Conservation (phyloP, 2,113 vertebrate species). For the Rhinolophus ferrumequinum region DNA sequence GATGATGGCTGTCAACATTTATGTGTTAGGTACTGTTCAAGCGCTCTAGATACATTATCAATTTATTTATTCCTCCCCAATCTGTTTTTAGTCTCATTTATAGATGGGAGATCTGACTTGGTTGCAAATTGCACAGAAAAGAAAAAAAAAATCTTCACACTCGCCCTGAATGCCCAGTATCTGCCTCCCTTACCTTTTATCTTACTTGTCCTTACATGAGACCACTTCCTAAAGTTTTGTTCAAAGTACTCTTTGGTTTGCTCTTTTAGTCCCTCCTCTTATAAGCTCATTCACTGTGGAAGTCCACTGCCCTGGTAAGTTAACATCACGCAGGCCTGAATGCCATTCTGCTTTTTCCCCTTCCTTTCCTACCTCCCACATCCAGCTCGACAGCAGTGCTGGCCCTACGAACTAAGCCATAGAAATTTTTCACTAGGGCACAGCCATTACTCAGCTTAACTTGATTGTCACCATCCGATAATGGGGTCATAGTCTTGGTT, state of each 20-base stretch:
- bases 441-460: not conserved
- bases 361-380: not conserved
- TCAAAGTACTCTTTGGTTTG: not conserved
- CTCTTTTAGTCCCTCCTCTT: not conserved
- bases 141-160: not conserved
- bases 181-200: not conserved
- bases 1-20: not conserved
- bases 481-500: not conserved
- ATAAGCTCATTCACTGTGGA: too few species aligned
- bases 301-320: not conserved
- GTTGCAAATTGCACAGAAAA: conserved; percentile 6
- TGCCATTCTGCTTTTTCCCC: not conserved
- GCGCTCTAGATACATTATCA: not conserved
- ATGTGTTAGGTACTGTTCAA: not conserved
- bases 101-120: not conserved
- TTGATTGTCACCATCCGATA: not conserved
- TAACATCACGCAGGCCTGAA: not conserved
- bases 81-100: not conserved
- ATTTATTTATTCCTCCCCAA: not conserved
- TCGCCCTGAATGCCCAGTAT: not conserved
- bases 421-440: not conserved
- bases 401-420: not conserved
- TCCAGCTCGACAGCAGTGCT: not conserved
- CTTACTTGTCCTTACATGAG: not conserved
- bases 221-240: not conserved